Percentiles rank a stretch among this genome's conserved stretches.
Conservation (phyloP, 2,113 vertebrate genomes). For the Manacus vitellinus region DNA sequence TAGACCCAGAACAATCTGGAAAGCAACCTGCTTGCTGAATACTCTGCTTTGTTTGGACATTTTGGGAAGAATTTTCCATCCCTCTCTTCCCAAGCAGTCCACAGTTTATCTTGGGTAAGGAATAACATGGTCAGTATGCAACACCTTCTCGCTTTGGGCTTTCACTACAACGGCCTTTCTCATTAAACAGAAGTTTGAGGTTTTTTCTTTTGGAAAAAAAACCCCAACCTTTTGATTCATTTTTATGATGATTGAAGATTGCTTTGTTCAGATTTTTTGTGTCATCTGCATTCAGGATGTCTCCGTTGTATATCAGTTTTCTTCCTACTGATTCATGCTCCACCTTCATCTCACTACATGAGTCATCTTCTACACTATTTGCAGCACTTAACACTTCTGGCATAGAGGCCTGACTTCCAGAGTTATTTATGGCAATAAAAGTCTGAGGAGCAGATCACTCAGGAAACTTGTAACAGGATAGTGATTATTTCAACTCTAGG, state of each 20-base stretch:
- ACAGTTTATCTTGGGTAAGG: background rate
- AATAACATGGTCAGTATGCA: background rate
- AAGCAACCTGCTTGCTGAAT: background rate
- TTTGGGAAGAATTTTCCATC: background rate
- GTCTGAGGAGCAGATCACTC: constrained; percentile 9
- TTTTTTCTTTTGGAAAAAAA: background rate
- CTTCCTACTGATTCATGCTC: constrained; percentile 45
- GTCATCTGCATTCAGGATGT: background rate
- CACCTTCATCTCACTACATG: constrained; percentile 47
- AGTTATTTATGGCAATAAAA: constrained; percentile 48
- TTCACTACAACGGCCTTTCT: background rate
- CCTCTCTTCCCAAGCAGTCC: background rate
- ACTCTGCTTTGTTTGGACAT: background rate
- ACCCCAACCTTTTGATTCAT: background rate
- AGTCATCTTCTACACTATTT: constrained; percentile 54
- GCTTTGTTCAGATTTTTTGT: constrained; percentile 19
- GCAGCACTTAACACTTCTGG: constrained; percentile 49
- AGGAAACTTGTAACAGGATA: constrained; percentile 12
- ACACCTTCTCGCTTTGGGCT: background rate
- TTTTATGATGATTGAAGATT: constrained; percentile 7
- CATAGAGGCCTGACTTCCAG: background rate
- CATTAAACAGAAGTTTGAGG: background rate
- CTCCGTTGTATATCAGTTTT: constrained; percentile 44
- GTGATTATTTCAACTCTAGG: background rate
- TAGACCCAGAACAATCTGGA: background rate